These are phyloP conservation scores for Gallinago paraguaiae DNA, from an alignment of 2,113 vertebrate species.

Conservation along the genomic window DNA sequence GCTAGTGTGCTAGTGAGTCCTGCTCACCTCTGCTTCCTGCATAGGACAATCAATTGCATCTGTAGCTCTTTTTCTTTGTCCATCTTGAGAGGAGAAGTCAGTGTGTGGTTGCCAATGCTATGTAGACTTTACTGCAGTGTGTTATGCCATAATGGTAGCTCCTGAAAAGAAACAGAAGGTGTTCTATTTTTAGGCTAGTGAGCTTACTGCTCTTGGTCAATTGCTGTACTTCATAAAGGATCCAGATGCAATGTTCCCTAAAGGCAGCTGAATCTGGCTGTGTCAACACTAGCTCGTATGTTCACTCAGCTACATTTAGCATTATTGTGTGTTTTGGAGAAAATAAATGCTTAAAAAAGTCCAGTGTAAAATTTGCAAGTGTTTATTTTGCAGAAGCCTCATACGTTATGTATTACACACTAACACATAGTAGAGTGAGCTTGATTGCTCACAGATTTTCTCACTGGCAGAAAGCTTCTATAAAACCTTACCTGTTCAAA, in stretches of 20 bases:
- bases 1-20: neutral
- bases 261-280: constrained; percentile 43
- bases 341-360: neutral
- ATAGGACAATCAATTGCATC: neutral
- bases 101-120: neutral
- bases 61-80: neutral
- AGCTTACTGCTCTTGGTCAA: constrained; percentile 40
- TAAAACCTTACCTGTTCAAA: neutral
- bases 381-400: neutral
- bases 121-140: neutral
- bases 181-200: constrained; percentile 70
- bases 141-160: constrained; percentile 30
- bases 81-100: neutral
- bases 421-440: neutral
- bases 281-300: neutral
- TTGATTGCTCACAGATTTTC: neutral
- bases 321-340: neutral
- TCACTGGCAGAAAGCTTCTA: neutral
- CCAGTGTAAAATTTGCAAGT: neutral
- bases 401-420: neutral
- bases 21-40: neutral
- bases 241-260: constrained; percentile 59
- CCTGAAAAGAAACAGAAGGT: constrained; percentile 68
- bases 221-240: constrained; percentile 9
- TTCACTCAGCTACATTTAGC: constrained; percentile 9